Evolutionary conservation across 2,797 vertebrate genomes (phyloP).

Genomic region (Denticeps clupeoides): DNA sequence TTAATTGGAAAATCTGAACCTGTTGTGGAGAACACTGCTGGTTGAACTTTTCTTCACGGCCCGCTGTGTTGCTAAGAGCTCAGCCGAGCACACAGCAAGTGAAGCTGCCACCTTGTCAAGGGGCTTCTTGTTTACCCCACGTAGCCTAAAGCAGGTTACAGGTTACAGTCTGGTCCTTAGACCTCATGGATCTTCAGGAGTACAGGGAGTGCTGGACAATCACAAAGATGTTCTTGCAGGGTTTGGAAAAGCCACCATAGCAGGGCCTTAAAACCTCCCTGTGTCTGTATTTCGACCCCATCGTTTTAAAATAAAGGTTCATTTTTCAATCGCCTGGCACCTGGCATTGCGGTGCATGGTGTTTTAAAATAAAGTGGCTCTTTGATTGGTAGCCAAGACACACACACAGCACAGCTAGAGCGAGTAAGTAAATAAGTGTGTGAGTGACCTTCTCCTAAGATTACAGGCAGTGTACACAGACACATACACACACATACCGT

Average conservation of each 20-base stretch:
- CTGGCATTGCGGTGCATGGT: slow-evolving; percentile 9
- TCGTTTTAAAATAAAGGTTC: background rate
- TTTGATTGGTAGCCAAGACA: slow-evolving; percentile 25
- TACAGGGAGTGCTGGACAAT: too few relatives aligned
- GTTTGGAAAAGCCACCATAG: background rate
- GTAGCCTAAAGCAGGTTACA: slow-evolving; percentile 16
- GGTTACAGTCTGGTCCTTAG: background rate
- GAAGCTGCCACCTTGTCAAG: slow-evolving; percentile 14
- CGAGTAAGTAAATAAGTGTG: slow-evolving; percentile 7
- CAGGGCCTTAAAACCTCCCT: background rate
- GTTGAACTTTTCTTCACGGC: background rate
- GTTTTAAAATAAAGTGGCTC: slow-evolving; percentile 21
- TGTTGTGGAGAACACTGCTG: background rate
- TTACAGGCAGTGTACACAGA: slow-evolving; percentile 5
- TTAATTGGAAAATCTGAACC: background rate
- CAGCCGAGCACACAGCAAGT: too few relatives aligned
- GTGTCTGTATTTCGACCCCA: slow-evolving; percentile 6
- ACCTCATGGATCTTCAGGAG: background rate
- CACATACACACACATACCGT: slow-evolving; percentile 10
- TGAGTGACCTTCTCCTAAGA: slow-evolving; percentile 8
- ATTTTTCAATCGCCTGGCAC: slow-evolving; percentile 10
- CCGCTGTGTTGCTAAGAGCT: too few relatives aligned
- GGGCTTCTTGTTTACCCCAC: background rate
- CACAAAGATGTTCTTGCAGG: too few relatives aligned
- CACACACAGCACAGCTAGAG: slow-evolving; percentile 2